Percentiles rank a stretch among this genome's conserved stretches.
These are phyloP conservation scores for Fregetta grallaria DNA, from an alignment of 2,113 vertebrate species.

Conservation along the genomic window DNA sequence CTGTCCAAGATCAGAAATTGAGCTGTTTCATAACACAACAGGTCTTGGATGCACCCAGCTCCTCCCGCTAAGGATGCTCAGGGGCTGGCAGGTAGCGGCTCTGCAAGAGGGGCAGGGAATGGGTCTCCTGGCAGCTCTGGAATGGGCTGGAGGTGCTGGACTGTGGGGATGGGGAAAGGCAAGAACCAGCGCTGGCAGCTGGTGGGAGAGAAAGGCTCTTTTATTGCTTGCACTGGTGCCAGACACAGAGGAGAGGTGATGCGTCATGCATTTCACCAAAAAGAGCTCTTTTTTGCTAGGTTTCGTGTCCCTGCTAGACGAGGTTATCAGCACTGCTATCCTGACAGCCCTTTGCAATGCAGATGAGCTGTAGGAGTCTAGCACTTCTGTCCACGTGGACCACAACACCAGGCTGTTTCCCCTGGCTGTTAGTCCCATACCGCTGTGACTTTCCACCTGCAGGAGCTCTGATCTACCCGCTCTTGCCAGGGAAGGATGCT, in stretches of 20 bases:
- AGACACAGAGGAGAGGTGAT: background rate
- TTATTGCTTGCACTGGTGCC: background rate
- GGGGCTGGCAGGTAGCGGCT: background rate
- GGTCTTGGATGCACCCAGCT: background rate
- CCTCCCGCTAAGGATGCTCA: background rate
- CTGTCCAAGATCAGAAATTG: background rate
- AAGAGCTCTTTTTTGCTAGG: background rate
- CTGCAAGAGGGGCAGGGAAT: background rate
- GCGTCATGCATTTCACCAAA: background rate
- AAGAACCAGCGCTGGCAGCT: background rate
- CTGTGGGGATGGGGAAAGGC: background rate
- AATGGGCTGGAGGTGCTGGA: background rate
- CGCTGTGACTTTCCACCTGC: background rate
- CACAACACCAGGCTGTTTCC: background rate
- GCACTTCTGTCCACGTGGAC: background rate
- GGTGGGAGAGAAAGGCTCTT: background rate
- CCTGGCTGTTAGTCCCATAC: background rate
- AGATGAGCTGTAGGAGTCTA: background rate
- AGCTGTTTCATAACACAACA: background rate
- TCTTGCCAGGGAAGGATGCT: background rate
- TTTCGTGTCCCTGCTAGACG: background rate
- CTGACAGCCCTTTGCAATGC: background rate
- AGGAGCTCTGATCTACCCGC: background rate
- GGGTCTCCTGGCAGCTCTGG: background rate
- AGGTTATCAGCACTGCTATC: background rate